Conservation (phyloP, 2,797 vertebrate species). For the Myotis pilosus region DNA sequence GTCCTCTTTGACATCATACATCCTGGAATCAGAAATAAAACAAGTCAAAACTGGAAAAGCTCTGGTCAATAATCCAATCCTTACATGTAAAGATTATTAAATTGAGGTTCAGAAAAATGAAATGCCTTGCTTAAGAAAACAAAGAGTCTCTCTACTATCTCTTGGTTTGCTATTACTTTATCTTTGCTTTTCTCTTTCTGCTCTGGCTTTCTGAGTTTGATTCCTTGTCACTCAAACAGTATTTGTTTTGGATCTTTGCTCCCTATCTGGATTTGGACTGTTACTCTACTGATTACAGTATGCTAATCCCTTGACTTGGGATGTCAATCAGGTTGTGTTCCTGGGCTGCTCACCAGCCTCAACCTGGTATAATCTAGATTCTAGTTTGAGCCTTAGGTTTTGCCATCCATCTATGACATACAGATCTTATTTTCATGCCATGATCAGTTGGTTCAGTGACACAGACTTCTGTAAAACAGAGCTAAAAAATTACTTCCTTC, state of each 20-base stretch:
- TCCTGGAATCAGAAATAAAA: conserved; percentile 13
- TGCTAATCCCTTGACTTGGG: neutral
- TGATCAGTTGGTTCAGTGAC: conserved; percentile 21
- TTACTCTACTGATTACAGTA: neutral
- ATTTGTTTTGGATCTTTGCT: conserved; percentile 8
- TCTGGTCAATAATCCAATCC: neutral
- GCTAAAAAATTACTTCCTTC: conserved; percentile 18
- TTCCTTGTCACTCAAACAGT: neutral
- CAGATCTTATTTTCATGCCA: neutral
- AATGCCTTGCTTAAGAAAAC: conserved; percentile 2
- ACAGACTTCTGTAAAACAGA: conserved; percentile 10
- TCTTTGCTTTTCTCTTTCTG: conserved; percentile 12
- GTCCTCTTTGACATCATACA: neutral
- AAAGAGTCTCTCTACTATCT: neutral
- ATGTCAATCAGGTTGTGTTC: neutral
- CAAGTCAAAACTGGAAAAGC: neutral
- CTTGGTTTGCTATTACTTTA: neutral
- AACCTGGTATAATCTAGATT: conserved; percentile 25
- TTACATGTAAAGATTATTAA: neutral
- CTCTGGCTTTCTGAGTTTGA: conserved; percentile 35
- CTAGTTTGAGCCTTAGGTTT: neutral
- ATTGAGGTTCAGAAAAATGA: neutral
- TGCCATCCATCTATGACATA: neutral
- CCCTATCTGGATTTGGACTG: neutral
- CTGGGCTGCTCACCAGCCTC: neutral